Conservation (phyloP, 2,888 invertebrate genomes). For the Oligia latruncula region DNA sequence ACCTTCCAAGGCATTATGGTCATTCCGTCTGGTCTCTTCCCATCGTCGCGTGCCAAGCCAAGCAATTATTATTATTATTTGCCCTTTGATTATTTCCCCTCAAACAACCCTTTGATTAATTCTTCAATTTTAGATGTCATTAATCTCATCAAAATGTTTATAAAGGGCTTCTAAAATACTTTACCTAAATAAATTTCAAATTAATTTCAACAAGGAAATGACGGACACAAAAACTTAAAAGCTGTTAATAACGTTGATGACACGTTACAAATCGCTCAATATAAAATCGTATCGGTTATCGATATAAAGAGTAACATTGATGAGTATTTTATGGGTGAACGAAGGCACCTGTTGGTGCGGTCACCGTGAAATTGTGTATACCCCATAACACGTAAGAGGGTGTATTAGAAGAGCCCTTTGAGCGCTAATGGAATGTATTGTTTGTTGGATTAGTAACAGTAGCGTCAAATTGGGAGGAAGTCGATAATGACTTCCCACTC, state of each 20-base stretch:
- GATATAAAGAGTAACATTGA: constrained; percentile 49
- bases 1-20: too few species aligned
- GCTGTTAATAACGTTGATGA: constrained; percentile 17
- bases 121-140: too few species aligned
- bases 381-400: constrained; percentile 22
- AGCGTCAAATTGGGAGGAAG: not conserved
- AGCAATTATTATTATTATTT: too few species aligned
- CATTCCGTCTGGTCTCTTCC: too few species aligned
- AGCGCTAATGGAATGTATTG: constrained; percentile 42
- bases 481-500: not conserved
- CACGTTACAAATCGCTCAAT: constrained; percentile 39
- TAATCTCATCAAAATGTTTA: not conserved
- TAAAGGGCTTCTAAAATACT: not conserved
- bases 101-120: too few species aligned
- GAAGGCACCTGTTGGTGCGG: constrained; percentile 70
- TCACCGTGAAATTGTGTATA: constrained; percentile 71
- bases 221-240: constrained; percentile 2
- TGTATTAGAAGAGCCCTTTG: constrained; percentile 41
- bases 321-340: constrained; percentile 65
- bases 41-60: too few species aligned
- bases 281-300: constrained; percentile 55
- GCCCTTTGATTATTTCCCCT: too few species aligned
- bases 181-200: not conserved
- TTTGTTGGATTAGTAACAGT: constrained; percentile 1
- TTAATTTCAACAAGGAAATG: constrained; percentile 15